Percentiles rank a stretch among this genome's conserved stretches.
Evolutionary conservation across 2,888 invertebrate species (phyloP).

Genomic region (Pemphredon lugubris): DNA sequence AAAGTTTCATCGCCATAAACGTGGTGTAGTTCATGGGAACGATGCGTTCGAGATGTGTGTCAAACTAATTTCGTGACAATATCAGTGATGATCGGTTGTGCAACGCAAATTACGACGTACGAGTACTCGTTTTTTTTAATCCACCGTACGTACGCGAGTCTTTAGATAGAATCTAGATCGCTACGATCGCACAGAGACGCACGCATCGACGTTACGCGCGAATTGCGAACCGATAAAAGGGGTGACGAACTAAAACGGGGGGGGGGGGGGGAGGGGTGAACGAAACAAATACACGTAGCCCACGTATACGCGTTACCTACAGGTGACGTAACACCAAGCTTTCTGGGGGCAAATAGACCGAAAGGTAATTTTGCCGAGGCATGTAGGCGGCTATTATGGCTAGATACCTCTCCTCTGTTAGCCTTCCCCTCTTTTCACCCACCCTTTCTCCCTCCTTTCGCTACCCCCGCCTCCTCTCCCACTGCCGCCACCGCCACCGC

Average conservation of each 20-base stretch:
- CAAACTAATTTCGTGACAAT: too few relatives aligned
- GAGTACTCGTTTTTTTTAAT: too few relatives aligned
- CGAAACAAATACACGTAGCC: slow-evolving; percentile 44
- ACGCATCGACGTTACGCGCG: slow-evolving; percentile 18
- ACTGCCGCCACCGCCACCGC: slow-evolving; percentile 14
- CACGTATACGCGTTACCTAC: slow-evolving; percentile 61
- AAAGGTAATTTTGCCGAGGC: slow-evolving; percentile 65
- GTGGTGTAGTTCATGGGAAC: too few relatives aligned
- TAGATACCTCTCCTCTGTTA: slow-evolving; percentile 43
- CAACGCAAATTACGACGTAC: too few relatives aligned
- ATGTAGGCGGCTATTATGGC: slow-evolving; percentile 68
- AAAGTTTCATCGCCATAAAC: too few relatives aligned
- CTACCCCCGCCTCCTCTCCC: slow-evolving; percentile 17
- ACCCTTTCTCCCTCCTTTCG: neutral
- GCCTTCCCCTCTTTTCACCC: slow-evolving; percentile 20
- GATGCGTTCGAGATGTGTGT: too few relatives aligned
- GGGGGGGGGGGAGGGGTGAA: neutral
- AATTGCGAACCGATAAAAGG: neutral
- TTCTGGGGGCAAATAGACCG: slow-evolving; percentile 66
- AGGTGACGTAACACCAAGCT: slow-evolving; percentile 65
- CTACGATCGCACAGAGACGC: slow-evolving; percentile 6
- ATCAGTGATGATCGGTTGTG: too few relatives aligned
- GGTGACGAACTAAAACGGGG: neutral
- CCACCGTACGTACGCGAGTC: too few relatives aligned
- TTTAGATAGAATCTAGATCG: too few relatives aligned